Percentiles rank a stretch among this genome's conserved stretches.
phyloP scores from a whole-genome alignment of 2,888 invertebrate genomes.

The Dicranocentrus wangi region DNA sequence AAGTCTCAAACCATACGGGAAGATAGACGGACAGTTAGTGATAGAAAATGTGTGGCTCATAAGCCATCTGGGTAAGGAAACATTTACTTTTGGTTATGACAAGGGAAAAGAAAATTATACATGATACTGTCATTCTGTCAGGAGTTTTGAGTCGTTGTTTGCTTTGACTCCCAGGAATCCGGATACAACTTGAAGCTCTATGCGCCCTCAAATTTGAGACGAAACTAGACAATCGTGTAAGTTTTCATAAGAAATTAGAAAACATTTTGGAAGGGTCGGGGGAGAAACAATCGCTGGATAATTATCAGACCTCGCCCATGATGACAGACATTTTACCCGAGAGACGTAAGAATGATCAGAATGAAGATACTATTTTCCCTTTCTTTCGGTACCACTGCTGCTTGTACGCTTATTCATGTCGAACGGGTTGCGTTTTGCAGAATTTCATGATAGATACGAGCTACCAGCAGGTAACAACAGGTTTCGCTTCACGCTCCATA shows the following conservation, averaged over 20 bases:
- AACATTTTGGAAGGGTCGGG: constrained; percentile 49
- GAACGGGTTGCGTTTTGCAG: no score
- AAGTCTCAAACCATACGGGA: constrained; percentile 44
- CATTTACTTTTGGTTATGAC: not conserved
- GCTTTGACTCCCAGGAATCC: constrained; percentile 34
- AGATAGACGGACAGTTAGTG: constrained; percentile 46
- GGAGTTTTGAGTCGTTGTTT: not conserved
- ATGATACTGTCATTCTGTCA: not conserved
- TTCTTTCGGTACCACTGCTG: no score
- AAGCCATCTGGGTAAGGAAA: constrained; percentile 44
- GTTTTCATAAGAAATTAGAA: constrained; percentile 56
- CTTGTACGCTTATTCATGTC: no score
- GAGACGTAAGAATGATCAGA: constrained; percentile 22
- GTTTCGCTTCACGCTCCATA: constrained; percentile 47
- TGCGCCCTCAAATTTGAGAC: constrained; percentile 49
- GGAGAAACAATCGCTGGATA: constrained; percentile 6
- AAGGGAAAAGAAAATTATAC: not conserved
- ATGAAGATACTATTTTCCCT: no score
- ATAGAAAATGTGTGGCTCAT: constrained; percentile 31
- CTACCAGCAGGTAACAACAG: constrained; percentile 51
- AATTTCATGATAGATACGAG: constrained; percentile 9
- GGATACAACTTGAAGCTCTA: constrained; percentile 49
- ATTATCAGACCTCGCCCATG: constrained; percentile 41
- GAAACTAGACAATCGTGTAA: constrained; percentile 41
- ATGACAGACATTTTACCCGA: constrained; percentile 38